phyloP scores from a whole-genome alignment of 2,797 vertebrate genomes.

The Neopelma chrysocephalum region DNA sequence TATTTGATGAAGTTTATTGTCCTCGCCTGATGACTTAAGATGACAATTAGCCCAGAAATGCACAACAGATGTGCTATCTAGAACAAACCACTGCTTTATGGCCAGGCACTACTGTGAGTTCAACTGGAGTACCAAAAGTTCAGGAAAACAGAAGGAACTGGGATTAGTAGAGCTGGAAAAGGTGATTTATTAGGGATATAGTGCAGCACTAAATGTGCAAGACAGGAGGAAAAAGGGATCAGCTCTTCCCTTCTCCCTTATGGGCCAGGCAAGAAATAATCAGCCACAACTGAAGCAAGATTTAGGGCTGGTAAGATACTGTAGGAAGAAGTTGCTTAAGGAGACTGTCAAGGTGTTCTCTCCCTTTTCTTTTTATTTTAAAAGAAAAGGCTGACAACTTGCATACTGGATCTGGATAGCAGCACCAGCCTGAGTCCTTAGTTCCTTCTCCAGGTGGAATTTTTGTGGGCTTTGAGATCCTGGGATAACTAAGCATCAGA shows the following conservation, averaged over 20 bases:
- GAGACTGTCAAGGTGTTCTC: not conserved
- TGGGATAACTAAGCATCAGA: not conserved
- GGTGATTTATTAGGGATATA: accelerated
- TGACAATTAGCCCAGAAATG: not conserved
- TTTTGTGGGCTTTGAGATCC: accelerated
- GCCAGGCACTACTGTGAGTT: accelerated
- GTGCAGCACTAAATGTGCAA: accelerated
- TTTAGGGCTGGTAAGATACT: accelerated
- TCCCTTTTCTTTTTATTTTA: not conserved
- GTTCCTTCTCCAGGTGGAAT: not conserved
- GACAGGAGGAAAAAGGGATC: not conserved
- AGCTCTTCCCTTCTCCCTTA: not conserved
- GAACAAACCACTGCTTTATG: not conserved
- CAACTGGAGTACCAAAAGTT: not conserved
- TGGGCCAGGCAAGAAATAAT: accelerated
- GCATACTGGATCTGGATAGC: not conserved
- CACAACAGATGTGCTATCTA: accelerated
- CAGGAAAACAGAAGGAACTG: not conserved
- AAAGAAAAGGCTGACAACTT: not conserved
- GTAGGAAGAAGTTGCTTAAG: not conserved
- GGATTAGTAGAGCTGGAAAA: not conserved
- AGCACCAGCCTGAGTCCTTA: not conserved
- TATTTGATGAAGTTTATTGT: not conserved
- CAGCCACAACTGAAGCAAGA: not conserved
- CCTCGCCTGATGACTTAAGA: not conserved